Evolutionary conservation across 1,140 invertebrate species (phyloP).

Genomic region (Tyrophagus putrescentiae): DNA sequence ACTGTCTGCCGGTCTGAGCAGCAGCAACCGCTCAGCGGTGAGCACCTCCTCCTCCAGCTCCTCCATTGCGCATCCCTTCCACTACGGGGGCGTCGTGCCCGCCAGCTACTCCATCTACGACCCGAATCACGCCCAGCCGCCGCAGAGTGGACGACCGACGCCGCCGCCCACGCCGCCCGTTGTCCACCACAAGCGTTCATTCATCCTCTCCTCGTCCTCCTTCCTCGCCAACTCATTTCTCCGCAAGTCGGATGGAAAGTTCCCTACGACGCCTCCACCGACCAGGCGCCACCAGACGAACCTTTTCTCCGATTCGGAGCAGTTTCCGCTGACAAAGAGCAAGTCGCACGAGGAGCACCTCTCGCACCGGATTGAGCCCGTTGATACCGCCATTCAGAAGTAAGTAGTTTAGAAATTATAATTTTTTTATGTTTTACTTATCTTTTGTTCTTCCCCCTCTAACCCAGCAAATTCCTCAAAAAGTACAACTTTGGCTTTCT

Average conservation of each 20-base stretch:
- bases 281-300: constrained; percentile 50
- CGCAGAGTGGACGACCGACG: constrained; percentile 33
- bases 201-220: constrained; percentile 3
- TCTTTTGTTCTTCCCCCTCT: background rate
- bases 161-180: constrained; percentile 48
- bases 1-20: constrained; percentile 27
- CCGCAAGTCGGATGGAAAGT: constrained; percentile 39
- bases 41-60: constrained; percentile 29
- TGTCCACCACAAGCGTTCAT: constrained; percentile 32
- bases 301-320: constrained; percentile 36
- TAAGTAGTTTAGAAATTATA: constrained; percentile 24
- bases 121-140: constrained; percentile 27
- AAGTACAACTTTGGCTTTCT: background rate
- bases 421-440: constrained; percentile 8
- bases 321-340: constrained; percentile 62
- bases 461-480: constrained; percentile 5
- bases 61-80: constrained; percentile 23
- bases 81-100: too few species aligned
- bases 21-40: constrained; percentile 23
- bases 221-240: background rate
- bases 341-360: constrained; percentile 82
- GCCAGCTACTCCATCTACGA: constrained; percentile 20
- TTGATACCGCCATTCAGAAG: constrained; percentile 33
- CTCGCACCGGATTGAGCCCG: constrained; percentile 43
- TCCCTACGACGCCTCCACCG: constrained; percentile 61